A percentile compares a stretch with the other conserved stretches of the same genome.
Evolutionary conservation across 2,797 vertebrate genomes (phyloP).

Genomic region (Pantherophis vulpinus): DNA sequence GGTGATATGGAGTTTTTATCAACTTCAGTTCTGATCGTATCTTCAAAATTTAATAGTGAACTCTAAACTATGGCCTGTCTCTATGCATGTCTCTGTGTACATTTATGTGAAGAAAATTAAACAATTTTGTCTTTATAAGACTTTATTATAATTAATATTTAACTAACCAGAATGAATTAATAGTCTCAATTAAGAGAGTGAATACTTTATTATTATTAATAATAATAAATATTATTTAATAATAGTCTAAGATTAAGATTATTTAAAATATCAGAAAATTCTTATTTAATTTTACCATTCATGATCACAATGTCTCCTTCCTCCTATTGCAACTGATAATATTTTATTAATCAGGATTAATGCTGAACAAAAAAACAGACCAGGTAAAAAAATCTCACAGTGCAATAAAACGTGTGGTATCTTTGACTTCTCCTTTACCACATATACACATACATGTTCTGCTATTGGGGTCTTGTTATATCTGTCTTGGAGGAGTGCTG

Average conservation of each 20-base stretch:
- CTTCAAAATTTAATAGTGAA: constrained; percentile 48
- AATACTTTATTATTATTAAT: not conserved
- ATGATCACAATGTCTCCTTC: accelerated
- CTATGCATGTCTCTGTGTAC: not conserved
- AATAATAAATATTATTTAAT: no score
- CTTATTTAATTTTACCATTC: not conserved
- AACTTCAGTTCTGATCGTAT: constrained; percentile 44
- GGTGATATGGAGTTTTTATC: constrained; percentile 46
- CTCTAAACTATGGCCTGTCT: constrained; percentile 23
- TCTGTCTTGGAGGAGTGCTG: no score
- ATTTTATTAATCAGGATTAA: not conserved
- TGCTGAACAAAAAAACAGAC: not conserved
- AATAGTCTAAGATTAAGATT: not conserved
- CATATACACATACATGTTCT: no score
- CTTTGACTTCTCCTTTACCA: no score
- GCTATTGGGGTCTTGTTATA: no score
- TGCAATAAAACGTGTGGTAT: no score
- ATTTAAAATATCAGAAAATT: not conserved
- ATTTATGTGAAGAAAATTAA: constrained; percentile 42
- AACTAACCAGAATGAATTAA: constrained; percentile 17
- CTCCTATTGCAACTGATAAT: not conserved
- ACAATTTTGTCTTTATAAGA: constrained; percentile 50
- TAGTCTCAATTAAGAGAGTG: accelerated
- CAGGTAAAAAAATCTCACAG: no score
- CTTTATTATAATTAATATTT: constrained; percentile 16